Base-by-base conservation (phyloP, 2,113 vertebrate genomes). In the Arvicanthis niloticus region DNA sequence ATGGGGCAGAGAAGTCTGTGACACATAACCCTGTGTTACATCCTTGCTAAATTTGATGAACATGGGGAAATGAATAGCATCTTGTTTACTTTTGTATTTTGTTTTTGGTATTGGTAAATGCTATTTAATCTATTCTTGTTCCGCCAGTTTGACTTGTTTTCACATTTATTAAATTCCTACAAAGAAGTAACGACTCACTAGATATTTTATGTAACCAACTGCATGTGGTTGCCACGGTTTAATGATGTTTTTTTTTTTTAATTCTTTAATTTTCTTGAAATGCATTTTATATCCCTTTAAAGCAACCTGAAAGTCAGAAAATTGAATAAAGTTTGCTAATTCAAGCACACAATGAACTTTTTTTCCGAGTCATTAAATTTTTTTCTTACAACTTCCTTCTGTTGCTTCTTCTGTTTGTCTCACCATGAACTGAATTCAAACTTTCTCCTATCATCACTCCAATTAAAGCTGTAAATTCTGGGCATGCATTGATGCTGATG, bases 61-160 rank as follows among this genome's bases (percentile, higher is more conserved):
- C 4, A 56, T 87, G 78, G 1, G 2, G 4, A 24, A 48, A 85
- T 73, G 34, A 1, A 48, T 82, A n/a, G 5, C 1, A 58, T 7
- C 45, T 87, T 2, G 24, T 86, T 89, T 10, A 72, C 51, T 89
- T 96, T 96, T 96, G 6, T 82, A 53, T 89, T 93, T 26, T 84
- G 10, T 91, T 2, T 75, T 48, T 51, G 40, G 17, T 77, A 48
- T 92, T 92, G 34, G 10, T 91, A 24, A 76, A 48, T 75, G 3
- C 53, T 91, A 26, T 68, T 97, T 58, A 67, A 68, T 31, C 81
- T 34, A 51, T 72, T 68, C 21, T 42, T 81, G 15, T 86, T 88
- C 51, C 2, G 24, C 10, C 62, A 24, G 88, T 42, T 90, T 70
- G 22, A 65, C 26, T 37, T 85, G 3, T 7, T 70, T 91, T 80